Base-by-base conservation (phyloP, 2,888 invertebrate species). In the Xylota segnis region DNA sequence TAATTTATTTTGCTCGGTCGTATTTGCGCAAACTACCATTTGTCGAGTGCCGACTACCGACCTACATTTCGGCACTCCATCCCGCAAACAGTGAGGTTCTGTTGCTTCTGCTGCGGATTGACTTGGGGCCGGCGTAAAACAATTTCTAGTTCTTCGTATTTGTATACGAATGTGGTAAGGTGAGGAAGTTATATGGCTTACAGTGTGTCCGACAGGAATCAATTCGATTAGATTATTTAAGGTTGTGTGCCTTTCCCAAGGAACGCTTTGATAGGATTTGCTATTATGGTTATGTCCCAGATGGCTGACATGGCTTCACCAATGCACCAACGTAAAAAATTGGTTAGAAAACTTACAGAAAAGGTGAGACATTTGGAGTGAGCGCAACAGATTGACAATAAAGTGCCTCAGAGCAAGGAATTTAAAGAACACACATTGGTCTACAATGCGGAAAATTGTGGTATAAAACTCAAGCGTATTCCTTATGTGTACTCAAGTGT, bases 1-100 rank as follows among this genome's bases (percentile, higher is more conserved):
- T 75, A 75, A 75, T 75, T 75, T 65, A 75, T 66, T 75, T 75
- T 34, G 56, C 56, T 45, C 45, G 54, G 45, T 63, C 52, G 52
- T 75, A 37, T 56, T 54, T 47, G 63, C 16, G 27, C 34, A 52
- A 74, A 45, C 63, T 54, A 45, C 65, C 56, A 58, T 56, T 56
- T 32, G 12, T 66, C 37, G 75, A 75, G 65, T 65, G 65, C 23
- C 3, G 23, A 23, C 23, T 23, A 3, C 23, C 23, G 14, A 54
- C 56, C 54, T 70, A 56, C 45, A 56, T 29, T 29, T 6, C 68
- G 29, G 4, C 32, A 66, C 52, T 34, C 12, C 18, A 27, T 37
- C 18, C 14, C 5, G 16, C n/a, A 61, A 63, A 63, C 61, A 63
- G 43, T 63, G 32, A 72, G 18, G 32, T 34, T 74, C 74, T 74